Base-by-base conservation (phyloP, 2,113 vertebrate genomes). In the Menidia beryllina region DNA sequence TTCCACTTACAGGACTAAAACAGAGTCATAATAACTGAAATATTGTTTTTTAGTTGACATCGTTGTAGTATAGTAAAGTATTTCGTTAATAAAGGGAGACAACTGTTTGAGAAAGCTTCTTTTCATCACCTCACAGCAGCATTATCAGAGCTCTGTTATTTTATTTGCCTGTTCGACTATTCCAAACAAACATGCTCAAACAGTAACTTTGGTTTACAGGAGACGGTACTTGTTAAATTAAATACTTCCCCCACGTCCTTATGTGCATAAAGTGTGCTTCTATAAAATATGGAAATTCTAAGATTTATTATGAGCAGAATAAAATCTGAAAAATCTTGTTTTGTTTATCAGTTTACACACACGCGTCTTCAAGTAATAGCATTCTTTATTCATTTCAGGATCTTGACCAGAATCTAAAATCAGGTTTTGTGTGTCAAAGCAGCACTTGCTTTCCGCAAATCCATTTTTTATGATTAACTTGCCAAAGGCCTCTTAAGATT, bases 401-500 rank as follows among this genome's bases (percentile, higher is more conserved):
- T 68, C 69, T 15, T 47, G 65, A 47, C 61, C 39, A 27, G 71
- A 82, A 77, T 84, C 57, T 48, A 26, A 82, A 84, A 64, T 60
- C 19, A 36, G 39, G 39, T 64, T 68, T 23, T 61, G 65, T 62
- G 58, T 62, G 52, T 45, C 25, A 26, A 47, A 67, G 60, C 25
- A 43, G 58, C 7, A 68, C 23, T 36, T 2, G 38, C 52, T 20
- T 70, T 19, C 47, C n/a, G 48, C 2, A 15, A 13, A 27, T 86
- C 39, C 67, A 70, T 80, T 55, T 74, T 74, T 74, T 43, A 77
- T 69, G 61, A 21, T 45, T 5, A 14, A 65, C 45, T 58, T 27
- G 66, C 65, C 62, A 14, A 41, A 19, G 72, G 85, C 77, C 67
- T 68, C 1, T 38, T 11, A 20, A 69, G 55, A 59, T 38, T 47